phyloP scores from a whole-genome alignment of 2,113 vertebrate species.

The Pluvialis apricaria region DNA sequence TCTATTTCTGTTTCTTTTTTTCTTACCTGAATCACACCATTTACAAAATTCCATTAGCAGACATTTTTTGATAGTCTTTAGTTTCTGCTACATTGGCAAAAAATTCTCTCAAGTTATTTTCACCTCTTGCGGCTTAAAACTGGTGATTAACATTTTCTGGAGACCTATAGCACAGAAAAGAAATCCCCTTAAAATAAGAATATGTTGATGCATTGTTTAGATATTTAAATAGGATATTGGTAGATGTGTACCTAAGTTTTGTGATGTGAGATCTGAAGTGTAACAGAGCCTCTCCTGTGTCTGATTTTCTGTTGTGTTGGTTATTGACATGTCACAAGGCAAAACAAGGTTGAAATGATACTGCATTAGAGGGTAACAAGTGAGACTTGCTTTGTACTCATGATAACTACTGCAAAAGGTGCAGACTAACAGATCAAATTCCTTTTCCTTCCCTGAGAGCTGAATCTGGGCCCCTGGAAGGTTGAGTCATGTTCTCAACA shows the following conservation, averaged over 20 bases:
- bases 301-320: background rate
- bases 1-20: background rate
- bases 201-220: background rate
- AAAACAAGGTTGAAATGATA: background rate
- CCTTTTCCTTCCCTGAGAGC: background rate
- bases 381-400: background rate
- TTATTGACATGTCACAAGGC: background rate
- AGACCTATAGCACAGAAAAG: background rate
- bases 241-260: background rate
- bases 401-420: background rate
- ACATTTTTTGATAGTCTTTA: background rate
- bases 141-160: background rate
- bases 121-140: background rate
- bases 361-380: background rate
- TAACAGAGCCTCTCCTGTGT: background rate
- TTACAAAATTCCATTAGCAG: slow-evolving; percentile 4
- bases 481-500: background rate
- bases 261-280: background rate
- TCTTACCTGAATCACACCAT: background rate
- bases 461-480: background rate
- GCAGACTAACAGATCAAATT: background rate
- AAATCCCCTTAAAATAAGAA: background rate
- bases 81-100: background rate
- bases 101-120: background rate
- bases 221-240: background rate